phyloP scores from a whole-genome alignment of 2,113 vertebrate species.

The Leucoraja erinaceus region DNA sequence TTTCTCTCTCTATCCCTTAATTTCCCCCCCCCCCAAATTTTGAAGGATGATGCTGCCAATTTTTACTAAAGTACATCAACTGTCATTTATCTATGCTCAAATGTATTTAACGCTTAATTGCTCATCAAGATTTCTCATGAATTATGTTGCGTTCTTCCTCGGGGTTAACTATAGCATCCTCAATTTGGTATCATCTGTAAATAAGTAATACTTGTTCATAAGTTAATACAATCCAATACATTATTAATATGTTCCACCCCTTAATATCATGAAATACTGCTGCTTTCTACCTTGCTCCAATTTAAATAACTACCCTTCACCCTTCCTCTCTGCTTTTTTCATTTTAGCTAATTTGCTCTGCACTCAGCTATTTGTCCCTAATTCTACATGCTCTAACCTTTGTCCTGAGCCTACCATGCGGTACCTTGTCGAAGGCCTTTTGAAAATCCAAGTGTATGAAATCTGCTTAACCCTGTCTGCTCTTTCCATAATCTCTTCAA shows the following conservation, averaged over 20 bases:
- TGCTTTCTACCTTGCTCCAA: not conserved
- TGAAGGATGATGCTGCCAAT: not conserved
- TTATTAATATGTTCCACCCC: not conserved
- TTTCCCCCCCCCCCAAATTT: not conserved
- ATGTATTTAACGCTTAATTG: not conserved
- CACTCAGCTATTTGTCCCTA: not conserved
- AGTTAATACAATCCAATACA: not conserved
- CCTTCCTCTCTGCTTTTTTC: not conserved
- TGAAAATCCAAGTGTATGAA: not conserved
- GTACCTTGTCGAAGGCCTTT: constrained; percentile 3
- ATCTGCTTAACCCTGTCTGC: not conserved
- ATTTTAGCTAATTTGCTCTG: constrained; percentile 7
- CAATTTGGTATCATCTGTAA: not conserved
- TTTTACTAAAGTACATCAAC: not conserved
- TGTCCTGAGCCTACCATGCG: not conserved
- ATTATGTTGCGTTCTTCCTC: not conserved
- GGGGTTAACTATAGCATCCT: not conserved
- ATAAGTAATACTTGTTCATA: not conserved
- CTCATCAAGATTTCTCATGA: not conserved
- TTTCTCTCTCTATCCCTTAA: not conserved
- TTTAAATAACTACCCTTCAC: constrained; percentile 8
- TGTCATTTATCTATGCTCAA: not conserved
- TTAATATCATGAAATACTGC: not conserved
- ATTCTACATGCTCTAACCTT: not conserved
- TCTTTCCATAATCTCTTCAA: constrained; percentile 6